phyloP scores from a whole-genome alignment of 2,113 vertebrate species.

The Brachirus orientalis region DNA sequence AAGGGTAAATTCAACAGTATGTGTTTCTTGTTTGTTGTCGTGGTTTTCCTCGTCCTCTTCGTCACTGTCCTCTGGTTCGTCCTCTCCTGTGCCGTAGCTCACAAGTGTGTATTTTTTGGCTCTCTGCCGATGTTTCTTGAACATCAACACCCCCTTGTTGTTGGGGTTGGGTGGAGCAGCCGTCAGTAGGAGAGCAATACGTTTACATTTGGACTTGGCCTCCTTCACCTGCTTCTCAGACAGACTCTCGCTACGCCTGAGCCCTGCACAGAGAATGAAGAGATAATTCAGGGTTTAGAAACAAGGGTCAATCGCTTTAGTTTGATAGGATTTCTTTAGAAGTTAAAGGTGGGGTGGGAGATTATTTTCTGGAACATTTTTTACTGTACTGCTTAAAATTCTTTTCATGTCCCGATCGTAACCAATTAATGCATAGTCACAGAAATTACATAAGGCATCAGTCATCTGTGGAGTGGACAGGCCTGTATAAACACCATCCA shows the following conservation, averaged over 20 bases:
- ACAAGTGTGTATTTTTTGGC: slow-evolving; percentile 95
- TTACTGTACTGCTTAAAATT: too few species aligned
- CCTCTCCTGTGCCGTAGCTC: slow-evolving; percentile 97
- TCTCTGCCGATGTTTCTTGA: slow-evolving; percentile 94
- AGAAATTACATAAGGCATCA: too few species aligned
- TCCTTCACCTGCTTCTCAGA: slow-evolving; percentile 98
- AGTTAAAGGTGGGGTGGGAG: too few species aligned
- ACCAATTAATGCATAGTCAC: too few species aligned
- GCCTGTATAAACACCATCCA: too few species aligned
- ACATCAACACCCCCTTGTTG: slow-evolving; percentile 98
- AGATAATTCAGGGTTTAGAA: slow-evolving; percentile 2
- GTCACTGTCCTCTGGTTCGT: slow-evolving; percentile 79
- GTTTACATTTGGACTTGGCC: slow-evolving; percentile 98
- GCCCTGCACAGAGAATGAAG: slow-evolving; percentile 79
- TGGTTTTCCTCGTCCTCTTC: slow-evolving; percentile 83
- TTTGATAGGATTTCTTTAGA: slow-evolving; percentile 5
- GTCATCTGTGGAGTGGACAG: too few species aligned
- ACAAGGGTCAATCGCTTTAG: not conserved
- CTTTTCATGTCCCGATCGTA: too few species aligned
- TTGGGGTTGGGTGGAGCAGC: slow-evolving; percentile 91
- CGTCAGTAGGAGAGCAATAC: slow-evolving; percentile 93
- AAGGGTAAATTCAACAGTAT: slow-evolving; percentile 84
- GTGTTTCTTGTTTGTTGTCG: slow-evolving; percentile 75
- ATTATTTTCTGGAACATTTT: too few species aligned
- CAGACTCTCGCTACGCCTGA: slow-evolving; percentile 93